Evolutionary conservation across 2,888 invertebrate genomes (phyloP).

Genomic region (Temnothorax unifasciatus): DNA sequence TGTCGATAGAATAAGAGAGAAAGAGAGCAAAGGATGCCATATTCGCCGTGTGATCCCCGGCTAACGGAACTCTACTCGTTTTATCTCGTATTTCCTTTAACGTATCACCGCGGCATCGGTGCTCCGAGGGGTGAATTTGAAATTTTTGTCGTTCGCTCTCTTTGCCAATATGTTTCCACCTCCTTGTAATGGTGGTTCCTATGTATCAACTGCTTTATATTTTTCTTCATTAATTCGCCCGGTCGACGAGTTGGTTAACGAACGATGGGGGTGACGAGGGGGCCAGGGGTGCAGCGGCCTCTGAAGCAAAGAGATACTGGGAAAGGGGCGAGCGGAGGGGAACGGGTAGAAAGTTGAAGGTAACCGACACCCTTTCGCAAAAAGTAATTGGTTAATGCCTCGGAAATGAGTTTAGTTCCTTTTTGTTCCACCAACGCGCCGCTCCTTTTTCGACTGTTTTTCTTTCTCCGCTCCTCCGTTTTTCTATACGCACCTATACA

Average conservation of each 20-base stretch:
- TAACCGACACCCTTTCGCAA: conserved; percentile 85
- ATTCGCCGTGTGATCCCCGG: not conserved
- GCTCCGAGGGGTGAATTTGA: conserved; percentile 38
- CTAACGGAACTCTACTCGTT: conserved; percentile 3
- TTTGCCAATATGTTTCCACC: conserved; percentile 39
- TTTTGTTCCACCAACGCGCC: conserved; percentile 78
- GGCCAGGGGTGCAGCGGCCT: conserved; percentile 65
- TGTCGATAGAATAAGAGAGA: not conserved
- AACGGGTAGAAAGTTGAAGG: conserved; percentile 78
- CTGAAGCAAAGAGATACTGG: conserved; percentile 60
- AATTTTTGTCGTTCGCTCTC: conserved; percentile 43
- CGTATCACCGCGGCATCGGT: not conserved
- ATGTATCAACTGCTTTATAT: conserved; percentile 65
- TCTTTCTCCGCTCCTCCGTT: conserved; percentile 67
- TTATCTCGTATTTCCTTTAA: conserved; percentile 28
- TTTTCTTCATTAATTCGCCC: conserved; percentile 76
- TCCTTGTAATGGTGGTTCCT: conserved; percentile 8
- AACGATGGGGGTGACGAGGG: conserved; percentile 69
- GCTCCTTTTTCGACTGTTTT: conserved; percentile 76
- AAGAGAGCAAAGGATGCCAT: not conserved
- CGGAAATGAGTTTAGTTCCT: conserved; percentile 86
- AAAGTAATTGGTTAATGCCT: conserved; percentile 86
- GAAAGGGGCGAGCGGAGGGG: conserved; percentile 51
- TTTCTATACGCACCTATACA: conserved; percentile 60
- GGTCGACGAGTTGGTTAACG: conserved; percentile 75